Evolutionary conservation across 1,140 invertebrate genomes (phyloP).

Genomic region (Bombus difficillimus): DNA sequence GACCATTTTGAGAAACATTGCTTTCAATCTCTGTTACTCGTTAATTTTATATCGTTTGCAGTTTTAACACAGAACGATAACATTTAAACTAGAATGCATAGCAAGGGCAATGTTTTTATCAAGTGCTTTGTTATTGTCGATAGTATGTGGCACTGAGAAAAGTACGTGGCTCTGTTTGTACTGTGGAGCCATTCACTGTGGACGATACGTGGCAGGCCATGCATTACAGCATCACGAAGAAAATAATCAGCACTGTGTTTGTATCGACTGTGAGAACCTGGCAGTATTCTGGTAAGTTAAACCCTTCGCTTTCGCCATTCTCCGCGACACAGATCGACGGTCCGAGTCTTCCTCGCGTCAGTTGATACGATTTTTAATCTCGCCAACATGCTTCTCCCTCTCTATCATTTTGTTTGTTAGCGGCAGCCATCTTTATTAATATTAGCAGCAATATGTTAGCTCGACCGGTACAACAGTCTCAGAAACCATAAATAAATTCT

Average conservation of each 20-base stretch:
- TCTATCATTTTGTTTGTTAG: neutral
- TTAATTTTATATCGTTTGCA: neutral
- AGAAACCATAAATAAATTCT: too few relatives aligned
- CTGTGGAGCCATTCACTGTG: constrained; percentile 89
- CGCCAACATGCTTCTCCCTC: neutral
- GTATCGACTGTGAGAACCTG: constrained; percentile 89
- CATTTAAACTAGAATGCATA: neutral
- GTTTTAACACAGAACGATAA: neutral
- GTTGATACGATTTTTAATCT: constrained; percentile 12
- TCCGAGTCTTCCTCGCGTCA: neutral
- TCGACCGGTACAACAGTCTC: too few relatives aligned
- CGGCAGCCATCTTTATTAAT: neutral
- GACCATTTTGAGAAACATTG: neutral
- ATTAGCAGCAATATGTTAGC: neutral
- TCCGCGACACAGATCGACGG: constrained; percentile 30
- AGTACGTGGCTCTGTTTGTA: constrained; percentile 91
- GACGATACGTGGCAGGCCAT: constrained; percentile 90
- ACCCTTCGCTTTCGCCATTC: constrained; percentile 20
- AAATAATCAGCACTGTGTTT: constrained; percentile 86
- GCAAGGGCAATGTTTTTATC: neutral
- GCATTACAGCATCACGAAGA: constrained; percentile 88
- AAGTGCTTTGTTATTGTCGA: constrained; percentile 48
- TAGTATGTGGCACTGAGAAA: constrained; percentile 87
- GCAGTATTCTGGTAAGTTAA: constrained; percentile 89
- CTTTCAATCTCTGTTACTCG: neutral